Evolutionary conservation across 2,113 vertebrate species (phyloP).

Genomic region (Pseudopipra pipra): DNA sequence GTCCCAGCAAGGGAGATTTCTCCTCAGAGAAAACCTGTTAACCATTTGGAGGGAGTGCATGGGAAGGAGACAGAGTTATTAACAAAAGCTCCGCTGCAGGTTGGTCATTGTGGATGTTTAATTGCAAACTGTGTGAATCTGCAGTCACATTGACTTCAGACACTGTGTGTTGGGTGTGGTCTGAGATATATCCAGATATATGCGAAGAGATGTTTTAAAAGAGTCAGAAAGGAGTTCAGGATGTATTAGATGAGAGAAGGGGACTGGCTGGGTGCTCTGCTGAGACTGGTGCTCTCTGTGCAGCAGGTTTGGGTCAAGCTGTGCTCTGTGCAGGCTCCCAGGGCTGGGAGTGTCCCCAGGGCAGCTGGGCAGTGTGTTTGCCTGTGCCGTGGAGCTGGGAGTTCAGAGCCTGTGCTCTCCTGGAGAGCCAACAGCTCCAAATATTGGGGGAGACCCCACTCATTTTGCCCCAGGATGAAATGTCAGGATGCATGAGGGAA

Average conservation of each 20-base stretch:
- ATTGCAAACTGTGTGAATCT: not conserved
- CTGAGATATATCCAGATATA: not conserved
- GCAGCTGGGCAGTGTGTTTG: not conserved
- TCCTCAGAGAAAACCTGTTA: constrained; percentile 26
- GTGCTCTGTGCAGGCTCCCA: not conserved
- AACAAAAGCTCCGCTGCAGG: not conserved
- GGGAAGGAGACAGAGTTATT: not conserved
- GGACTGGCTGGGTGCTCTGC: not conserved
- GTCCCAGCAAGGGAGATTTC: not conserved
- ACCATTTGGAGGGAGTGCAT: not conserved
- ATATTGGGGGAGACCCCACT: not conserved
- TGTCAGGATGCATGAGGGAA: not conserved
- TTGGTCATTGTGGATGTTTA: not conserved
- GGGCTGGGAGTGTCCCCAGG: not conserved
- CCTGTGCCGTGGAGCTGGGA: not conserved
- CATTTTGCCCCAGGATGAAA: not conserved
- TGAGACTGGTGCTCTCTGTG: not conserved
- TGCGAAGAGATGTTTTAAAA: not conserved
- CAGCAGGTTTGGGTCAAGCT: not conserved
- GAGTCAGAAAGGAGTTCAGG: not conserved
- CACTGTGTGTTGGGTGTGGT: not conserved
- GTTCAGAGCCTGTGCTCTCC: not conserved
- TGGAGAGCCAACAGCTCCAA: not conserved
- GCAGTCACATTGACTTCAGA: not conserved
- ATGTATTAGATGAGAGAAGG: not conserved